Evolutionary conservation across 2,113 vertebrate genomes (phyloP).

Genomic region (Mystacornis crossleyi): DNA sequence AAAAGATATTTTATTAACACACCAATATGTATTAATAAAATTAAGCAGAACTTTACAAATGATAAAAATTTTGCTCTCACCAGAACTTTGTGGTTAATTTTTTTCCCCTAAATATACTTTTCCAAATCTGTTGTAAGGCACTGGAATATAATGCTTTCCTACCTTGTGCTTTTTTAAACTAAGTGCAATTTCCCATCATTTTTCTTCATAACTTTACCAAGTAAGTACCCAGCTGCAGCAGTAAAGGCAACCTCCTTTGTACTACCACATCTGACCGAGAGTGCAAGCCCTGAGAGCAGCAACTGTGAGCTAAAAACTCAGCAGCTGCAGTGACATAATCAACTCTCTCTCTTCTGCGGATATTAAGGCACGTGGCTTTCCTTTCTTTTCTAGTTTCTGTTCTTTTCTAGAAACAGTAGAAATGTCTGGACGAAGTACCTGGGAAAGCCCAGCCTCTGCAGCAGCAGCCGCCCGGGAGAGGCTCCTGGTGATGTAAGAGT

Average conservation of each 20-base stretch:
- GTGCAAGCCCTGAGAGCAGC: background rate
- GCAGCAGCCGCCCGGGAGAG: background rate
- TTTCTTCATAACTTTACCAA: background rate
- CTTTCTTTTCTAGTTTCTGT: background rate
- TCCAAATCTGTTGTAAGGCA: background rate
- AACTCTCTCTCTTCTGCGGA: background rate
- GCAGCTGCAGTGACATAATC: background rate
- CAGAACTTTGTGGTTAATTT: background rate
- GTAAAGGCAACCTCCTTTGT: background rate
- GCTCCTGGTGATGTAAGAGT: background rate
- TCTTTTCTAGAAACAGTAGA: background rate
- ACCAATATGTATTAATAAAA: background rate
- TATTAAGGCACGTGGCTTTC: background rate
- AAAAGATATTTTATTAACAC: background rate
- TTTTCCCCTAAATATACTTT: background rate
- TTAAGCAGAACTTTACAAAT: background rate
- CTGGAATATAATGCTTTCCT: background rate
- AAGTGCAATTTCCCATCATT: background rate
- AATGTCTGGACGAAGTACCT: background rate
- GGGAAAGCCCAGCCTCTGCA: background rate
- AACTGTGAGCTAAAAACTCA: background rate
- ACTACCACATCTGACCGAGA: background rate
- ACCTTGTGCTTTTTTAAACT: background rate
- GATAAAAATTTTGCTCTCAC: background rate
- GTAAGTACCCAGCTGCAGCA: background rate